Conservation (phyloP, 2,888 invertebrate species). For the Eilema griseolum region DNA sequence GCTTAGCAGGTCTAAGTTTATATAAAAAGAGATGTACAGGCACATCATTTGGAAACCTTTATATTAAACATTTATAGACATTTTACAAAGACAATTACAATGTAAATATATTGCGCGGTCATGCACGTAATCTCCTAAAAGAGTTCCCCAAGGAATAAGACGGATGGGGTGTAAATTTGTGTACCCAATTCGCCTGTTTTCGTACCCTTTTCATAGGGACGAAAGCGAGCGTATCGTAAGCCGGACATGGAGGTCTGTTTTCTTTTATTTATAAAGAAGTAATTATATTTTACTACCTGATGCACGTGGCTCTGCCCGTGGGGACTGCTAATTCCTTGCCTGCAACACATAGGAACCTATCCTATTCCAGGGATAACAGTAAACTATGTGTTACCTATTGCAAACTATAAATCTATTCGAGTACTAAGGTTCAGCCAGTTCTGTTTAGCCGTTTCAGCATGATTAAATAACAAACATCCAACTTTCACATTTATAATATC, state of each 20-base stretch:
- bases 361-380: too few relatives aligned
- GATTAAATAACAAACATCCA: too few relatives aligned
- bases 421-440: too few relatives aligned
- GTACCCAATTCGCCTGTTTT: constrained; percentile 19
- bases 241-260: constrained; percentile 8
- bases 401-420: too few relatives aligned
- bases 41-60: not conserved
- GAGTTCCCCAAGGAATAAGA: constrained; percentile 21
- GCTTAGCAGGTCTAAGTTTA: too few relatives aligned
- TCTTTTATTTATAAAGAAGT: not conserved
- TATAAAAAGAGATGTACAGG: not conserved
- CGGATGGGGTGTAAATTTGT: constrained; percentile 26
- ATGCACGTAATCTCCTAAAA: constrained; percentile 21
- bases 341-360: too few relatives aligned
- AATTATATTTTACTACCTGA: not conserved
- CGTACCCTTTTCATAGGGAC: constrained; percentile 9
- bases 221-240: constrained; percentile 3
- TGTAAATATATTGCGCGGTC: constrained; percentile 18
- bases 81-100: constrained; percentile 22
- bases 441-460: too few relatives aligned
- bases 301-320: too few relatives aligned
- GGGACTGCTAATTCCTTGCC: too few relatives aligned
- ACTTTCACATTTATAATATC: too few relatives aligned
- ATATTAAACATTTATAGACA: constrained; percentile 14
- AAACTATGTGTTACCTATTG: too few relatives aligned